phyloP scores from a whole-genome alignment of 2,113 vertebrate species.

The Aviceda subcristata region DNA sequence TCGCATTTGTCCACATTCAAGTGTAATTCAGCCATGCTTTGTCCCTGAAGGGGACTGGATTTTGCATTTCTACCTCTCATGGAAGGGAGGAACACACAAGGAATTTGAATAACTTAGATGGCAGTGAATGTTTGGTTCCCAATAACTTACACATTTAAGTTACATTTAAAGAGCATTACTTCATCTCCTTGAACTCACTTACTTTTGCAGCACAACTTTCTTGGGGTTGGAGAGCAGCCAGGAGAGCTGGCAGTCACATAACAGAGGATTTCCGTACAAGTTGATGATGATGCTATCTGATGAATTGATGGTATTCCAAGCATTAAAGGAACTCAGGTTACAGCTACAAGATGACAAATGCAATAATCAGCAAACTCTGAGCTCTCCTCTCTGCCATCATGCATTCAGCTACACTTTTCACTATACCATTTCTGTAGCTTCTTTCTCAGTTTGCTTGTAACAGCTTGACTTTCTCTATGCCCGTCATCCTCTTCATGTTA shows the following conservation, averaged over 20 bases:
- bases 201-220: slow-evolving; percentile 66
- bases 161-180: neutral
- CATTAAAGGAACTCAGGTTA: slow-evolving; percentile 71
- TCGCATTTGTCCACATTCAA: neutral
- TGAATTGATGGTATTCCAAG: slow-evolving; percentile 62
- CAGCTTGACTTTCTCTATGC: neutral
- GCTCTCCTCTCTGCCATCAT: neutral
- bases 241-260: slow-evolving; percentile 70
- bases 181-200: slow-evolving; percentile 1
- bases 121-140: neutral
- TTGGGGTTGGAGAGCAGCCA: slow-evolving; percentile 63
- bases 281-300: slow-evolving; percentile 34
- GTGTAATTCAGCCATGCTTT: neutral
- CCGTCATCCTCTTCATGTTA: neutral
- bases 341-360: slow-evolving; percentile 67
- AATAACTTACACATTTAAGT: neutral
- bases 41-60: neutral
- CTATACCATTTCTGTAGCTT: neutral
- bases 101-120: neutral
- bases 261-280: slow-evolving; percentile 72
- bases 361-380: neutral
- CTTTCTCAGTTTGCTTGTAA: neutral
- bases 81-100: neutral
- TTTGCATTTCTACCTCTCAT: neutral
- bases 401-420: neutral